Evolutionary conservation across 2,113 vertebrate genomes (phyloP).

Genomic region (Hepsetus odoe): DNA sequence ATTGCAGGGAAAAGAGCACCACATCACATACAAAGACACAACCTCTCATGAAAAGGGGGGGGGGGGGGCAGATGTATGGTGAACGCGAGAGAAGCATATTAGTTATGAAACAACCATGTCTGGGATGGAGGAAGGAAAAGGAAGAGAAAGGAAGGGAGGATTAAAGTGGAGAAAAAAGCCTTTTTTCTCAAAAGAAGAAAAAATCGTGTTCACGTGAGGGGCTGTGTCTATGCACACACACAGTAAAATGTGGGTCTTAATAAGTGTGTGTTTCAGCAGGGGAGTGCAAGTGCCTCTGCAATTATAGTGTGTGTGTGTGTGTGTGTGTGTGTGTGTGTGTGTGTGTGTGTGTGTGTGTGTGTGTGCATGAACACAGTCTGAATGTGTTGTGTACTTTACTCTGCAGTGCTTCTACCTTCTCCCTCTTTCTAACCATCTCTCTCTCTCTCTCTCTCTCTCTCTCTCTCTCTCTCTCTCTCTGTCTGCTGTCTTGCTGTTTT

Average conservation of each 20-base stretch:
- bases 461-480: not conserved
- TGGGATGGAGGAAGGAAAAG: not conserved
- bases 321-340: not conserved
- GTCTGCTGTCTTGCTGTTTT: conserved; percentile 54
- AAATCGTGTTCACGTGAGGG: conserved; percentile 33
- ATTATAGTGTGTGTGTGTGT: not conserved
- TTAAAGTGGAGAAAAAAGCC: conserved; percentile 22
- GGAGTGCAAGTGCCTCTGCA: not conserved
- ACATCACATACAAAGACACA: too few relatives aligned
- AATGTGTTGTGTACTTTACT: not conserved
- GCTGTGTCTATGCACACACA: not conserved
- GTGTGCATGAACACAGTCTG: too few relatives aligned
- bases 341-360: not conserved
- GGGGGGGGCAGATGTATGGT: not conserved
- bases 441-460: not conserved
- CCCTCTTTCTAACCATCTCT: too few relatives aligned
- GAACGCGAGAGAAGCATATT: not conserved
- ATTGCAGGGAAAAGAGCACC: not conserved
- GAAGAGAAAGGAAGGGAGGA: conserved; percentile 12
- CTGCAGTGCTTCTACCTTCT: not conserved
- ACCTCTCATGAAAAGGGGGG: not conserved
- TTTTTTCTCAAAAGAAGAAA: conserved; percentile 17
- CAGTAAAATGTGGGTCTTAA: not conserved
- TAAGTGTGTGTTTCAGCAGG: not conserved
- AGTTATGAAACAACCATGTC: conserved; percentile 5